A percentile compares a stretch with the other conserved stretches of the same genome.
Evolutionary conservation across 2,888 invertebrate genomes (phyloP).

Genomic region (Agrilus cyanescens): DNA sequence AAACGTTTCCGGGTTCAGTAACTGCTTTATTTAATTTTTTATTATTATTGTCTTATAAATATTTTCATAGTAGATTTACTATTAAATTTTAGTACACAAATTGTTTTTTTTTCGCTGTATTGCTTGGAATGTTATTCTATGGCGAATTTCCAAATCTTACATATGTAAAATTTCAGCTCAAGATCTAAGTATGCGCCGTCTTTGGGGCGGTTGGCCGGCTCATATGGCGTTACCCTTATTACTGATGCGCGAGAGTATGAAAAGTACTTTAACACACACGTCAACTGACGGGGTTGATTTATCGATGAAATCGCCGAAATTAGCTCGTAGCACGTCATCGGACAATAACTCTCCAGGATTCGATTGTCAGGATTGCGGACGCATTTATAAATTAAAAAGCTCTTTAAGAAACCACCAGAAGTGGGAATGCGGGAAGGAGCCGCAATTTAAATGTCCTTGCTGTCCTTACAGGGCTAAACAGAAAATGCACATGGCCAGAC

Average conservation of each 20-base stretch:
- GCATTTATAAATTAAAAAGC: conserved; percentile 71
- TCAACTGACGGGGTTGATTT: background rate
- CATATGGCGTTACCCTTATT: conserved; percentile 54
- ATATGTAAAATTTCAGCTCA: conserved; percentile 33
- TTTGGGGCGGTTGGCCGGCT: conserved; percentile 57
- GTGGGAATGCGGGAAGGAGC: conserved; percentile 72
- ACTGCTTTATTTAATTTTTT: too few relatives aligned
- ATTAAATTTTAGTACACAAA: too few relatives aligned
- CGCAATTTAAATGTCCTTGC: conserved; percentile 65
- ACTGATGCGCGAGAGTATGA: conserved; percentile 35
- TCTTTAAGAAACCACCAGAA: conserved; percentile 66
- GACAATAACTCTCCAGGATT: conserved; percentile 37
- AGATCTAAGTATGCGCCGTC: conserved; percentile 44
- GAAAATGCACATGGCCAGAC: conserved; percentile 67
- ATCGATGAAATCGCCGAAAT: too few relatives aligned
- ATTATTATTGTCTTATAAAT: too few relatives aligned
- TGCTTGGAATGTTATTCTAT: too few relatives aligned
- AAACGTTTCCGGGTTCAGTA: too few relatives aligned
- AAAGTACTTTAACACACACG: conserved; percentile 1
- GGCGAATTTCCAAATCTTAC: too few relatives aligned
- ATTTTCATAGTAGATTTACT: too few relatives aligned
- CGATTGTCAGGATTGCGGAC: conserved; percentile 64
- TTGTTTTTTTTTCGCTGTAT: too few relatives aligned
- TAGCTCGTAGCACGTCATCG: background rate
- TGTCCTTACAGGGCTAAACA: conserved; percentile 68